phyloP scores from a whole-genome alignment of 2,888 invertebrate genomes.

The Caenorhabditis panamensis region DNA sequence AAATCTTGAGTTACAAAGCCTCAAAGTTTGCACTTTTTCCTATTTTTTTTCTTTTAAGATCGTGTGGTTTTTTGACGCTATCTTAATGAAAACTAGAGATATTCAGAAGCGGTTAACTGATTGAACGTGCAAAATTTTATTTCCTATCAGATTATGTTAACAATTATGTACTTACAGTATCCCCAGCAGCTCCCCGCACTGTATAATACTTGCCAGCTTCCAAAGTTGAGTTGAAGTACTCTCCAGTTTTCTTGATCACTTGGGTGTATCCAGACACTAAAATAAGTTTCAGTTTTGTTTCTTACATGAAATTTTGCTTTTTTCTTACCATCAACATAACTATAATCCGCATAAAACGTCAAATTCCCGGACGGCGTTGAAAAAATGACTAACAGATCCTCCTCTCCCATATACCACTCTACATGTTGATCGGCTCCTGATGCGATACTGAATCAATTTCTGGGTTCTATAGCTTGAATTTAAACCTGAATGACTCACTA shows the following conservation, averaged over 20 bases:
- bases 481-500: constrained; percentile 10
- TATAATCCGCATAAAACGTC: background rate
- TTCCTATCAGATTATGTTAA: too few relatives aligned
- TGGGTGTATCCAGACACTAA: background rate
- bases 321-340: background rate
- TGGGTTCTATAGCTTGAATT: too few relatives aligned
- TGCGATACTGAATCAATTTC: too few relatives aligned
- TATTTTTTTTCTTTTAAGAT: too few relatives aligned
- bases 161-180: background rate
- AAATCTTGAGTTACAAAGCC: too few relatives aligned
- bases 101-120: too few relatives aligned
- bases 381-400: background rate
- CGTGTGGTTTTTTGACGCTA: too few relatives aligned
- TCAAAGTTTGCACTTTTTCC: too few relatives aligned
- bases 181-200: background rate
- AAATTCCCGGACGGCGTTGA: background rate
- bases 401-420: background rate
- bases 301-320: too few relatives aligned
- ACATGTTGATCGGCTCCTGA: background rate
- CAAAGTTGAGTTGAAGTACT: background rate
- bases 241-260: constrained; percentile 1
- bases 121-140: too few relatives aligned
- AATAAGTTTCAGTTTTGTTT: background rate
- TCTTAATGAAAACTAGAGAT: too few relatives aligned
- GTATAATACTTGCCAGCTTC: constrained; percentile 2